Evolutionary conservation across 1,140 invertebrate genomes (phyloP).

Genomic region (Atta colombica): DNA sequence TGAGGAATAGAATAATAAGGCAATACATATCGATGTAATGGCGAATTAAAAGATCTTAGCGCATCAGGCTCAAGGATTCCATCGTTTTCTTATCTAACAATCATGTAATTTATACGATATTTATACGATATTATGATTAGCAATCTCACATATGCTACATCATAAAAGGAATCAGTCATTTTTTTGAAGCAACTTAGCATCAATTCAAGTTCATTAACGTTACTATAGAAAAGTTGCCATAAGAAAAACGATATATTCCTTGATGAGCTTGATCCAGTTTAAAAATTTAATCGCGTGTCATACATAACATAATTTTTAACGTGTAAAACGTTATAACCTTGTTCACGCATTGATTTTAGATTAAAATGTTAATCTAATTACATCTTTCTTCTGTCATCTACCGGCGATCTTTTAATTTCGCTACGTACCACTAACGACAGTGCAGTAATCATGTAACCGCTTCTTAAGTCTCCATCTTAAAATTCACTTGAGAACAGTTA

Average conservation of each 20-base stretch:
- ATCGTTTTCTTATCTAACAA: background rate
- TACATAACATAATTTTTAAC: background rate
- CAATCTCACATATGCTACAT: background rate
- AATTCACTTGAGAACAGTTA: conserved; percentile 9
- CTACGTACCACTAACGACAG: background rate
- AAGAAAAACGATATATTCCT: background rate
- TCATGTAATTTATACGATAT: conserved; percentile 10
- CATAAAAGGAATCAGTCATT: background rate
- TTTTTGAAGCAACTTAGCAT: background rate
- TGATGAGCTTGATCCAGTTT: background rate
- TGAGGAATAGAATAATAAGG: conserved; percentile 33
- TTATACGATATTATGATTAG: background rate
- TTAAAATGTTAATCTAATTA: background rate
- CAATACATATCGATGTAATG: conserved; percentile 33
- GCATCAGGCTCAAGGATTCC: background rate
- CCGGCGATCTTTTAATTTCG: background rate
- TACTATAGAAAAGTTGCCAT: background rate
- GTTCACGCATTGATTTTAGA: background rate
- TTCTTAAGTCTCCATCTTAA: conserved; percentile 1
- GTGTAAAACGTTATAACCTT: background rate
- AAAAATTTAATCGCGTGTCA: background rate
- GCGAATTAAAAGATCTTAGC: conserved; percentile 17
- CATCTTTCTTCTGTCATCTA: too few relatives aligned
- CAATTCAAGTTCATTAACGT: background rate
- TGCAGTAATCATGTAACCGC: background rate